Evolutionary conservation across 2,113 vertebrate species (phyloP).

Genomic region (Galbula dea): DNA sequence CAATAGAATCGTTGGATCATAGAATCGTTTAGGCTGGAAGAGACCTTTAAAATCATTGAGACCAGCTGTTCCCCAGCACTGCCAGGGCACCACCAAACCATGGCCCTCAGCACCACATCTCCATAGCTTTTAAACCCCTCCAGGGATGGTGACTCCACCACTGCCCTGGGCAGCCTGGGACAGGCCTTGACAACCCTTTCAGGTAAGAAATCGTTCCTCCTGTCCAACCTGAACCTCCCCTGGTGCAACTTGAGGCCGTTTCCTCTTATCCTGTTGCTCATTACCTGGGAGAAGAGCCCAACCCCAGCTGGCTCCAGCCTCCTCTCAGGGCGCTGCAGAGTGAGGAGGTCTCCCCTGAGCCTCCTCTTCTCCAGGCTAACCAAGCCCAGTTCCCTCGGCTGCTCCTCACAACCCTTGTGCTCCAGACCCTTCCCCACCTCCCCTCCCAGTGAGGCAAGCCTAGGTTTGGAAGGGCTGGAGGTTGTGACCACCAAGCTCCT

Average conservation of each 20-base stretch:
- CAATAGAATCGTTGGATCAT: neutral
- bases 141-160: neutral
- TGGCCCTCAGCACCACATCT: neutral
- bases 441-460: neutral
- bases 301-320: neutral
- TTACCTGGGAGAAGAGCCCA: neutral
- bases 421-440: neutral
- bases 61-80: neutral
- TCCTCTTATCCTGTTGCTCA: neutral
- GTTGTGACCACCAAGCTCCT: fast-evolving
- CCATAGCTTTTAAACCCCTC: neutral
- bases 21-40: neutral
- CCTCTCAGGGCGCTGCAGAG: neutral
- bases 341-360: neutral
- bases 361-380: neutral
- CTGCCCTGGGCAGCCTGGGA: neutral
- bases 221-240: too few species aligned
- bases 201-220: too few species aligned
- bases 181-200: too few species aligned
- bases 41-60: neutral
- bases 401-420: neutral
- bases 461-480: neutral
- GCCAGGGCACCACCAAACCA: neutral
- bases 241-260: too few species aligned
- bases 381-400: neutral